Conservation (phyloP, 1,140 invertebrate species). For the Thaumatotibia leucotreta region DNA sequence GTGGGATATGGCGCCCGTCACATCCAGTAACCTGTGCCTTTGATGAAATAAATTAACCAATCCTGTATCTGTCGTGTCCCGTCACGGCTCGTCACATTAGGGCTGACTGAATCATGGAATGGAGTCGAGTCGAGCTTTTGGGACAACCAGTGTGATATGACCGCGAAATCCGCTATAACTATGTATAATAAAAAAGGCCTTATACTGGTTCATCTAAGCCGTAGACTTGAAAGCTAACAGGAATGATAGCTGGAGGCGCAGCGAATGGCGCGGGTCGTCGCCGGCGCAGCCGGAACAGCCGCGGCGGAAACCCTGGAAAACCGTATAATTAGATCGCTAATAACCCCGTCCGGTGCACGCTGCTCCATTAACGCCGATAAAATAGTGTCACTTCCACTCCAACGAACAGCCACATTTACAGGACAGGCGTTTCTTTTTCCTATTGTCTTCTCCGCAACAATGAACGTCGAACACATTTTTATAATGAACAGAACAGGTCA, state of each 20-base stretch:
- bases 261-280: constrained; percentile 32
- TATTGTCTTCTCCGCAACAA: background rate
- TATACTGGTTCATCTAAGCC: background rate
- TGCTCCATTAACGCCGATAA: constrained; percentile 12
- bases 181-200: constrained; percentile 37
- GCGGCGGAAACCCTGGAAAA: constrained; percentile 37
- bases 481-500: constrained; percentile 10
- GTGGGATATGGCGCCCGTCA: constrained; percentile 13
- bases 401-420: background rate
- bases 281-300: constrained; percentile 19
- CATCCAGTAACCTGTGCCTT: constrained; percentile 1
- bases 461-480: constrained; percentile 3
- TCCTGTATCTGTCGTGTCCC: background rate
- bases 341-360: constrained; percentile 25
- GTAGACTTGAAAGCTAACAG: background rate
- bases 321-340: constrained; percentile 49
- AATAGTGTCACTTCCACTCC: constrained; percentile 14
- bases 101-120: background rate
- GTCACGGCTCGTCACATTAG: constrained; percentile 8
- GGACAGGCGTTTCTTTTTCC: background rate
- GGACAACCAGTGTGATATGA: background rate
- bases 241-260: constrained; percentile 18
- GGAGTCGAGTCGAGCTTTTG: background rate
- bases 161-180: background rate
- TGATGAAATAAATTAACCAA: constrained; percentile 10